Percentiles rank a stretch among this genome's conserved stretches.
Conservation (phyloP, 2,888 invertebrate genomes). For the Scaptomyza cyrtandrae region DNA sequence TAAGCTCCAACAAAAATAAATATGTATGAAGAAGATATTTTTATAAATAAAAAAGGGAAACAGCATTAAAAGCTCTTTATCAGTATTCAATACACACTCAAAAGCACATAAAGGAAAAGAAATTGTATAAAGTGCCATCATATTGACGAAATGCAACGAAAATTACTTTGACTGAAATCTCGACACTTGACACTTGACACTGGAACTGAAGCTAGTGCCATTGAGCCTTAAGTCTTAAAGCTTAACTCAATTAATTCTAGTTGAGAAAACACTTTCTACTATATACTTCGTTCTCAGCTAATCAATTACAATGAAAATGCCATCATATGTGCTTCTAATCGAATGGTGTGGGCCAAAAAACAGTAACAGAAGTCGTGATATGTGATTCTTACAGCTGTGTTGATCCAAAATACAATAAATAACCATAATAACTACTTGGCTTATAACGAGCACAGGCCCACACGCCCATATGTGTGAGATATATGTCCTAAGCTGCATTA, state of each 20-base stretch:
- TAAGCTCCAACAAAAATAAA: neutral
- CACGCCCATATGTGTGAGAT: slow-evolving; percentile 41
- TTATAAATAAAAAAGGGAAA: neutral
- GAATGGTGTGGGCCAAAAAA: slow-evolving; percentile 42
- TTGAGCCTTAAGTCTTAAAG: neutral
- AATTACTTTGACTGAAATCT: neutral
- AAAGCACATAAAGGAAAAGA: neutral
- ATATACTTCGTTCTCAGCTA: neutral
- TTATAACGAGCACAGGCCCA: slow-evolving; percentile 57
- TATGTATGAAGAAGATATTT: neutral
- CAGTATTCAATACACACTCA: neutral
- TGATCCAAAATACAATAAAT: slow-evolving; percentile 62
- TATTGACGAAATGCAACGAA: neutral
- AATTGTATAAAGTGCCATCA: neutral
- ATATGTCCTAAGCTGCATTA: slow-evolving; percentile 52
- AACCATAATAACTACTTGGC: slow-evolving; percentile 64
- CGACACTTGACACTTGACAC: neutral
- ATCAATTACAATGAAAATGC: slow-evolving; percentile 35
- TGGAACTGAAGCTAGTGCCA: neutral
- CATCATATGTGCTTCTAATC: slow-evolving; percentile 52
- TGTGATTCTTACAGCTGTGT: slow-evolving; percentile 52
- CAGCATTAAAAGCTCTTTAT: neutral
- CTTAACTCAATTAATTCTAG: neutral
- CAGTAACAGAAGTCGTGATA: slow-evolving; percentile 25
- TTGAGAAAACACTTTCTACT: neutral